Evolutionary conservation across 2,888 invertebrate genomes (phyloP).

Genomic region (Eristalis arbustorum): DNA sequence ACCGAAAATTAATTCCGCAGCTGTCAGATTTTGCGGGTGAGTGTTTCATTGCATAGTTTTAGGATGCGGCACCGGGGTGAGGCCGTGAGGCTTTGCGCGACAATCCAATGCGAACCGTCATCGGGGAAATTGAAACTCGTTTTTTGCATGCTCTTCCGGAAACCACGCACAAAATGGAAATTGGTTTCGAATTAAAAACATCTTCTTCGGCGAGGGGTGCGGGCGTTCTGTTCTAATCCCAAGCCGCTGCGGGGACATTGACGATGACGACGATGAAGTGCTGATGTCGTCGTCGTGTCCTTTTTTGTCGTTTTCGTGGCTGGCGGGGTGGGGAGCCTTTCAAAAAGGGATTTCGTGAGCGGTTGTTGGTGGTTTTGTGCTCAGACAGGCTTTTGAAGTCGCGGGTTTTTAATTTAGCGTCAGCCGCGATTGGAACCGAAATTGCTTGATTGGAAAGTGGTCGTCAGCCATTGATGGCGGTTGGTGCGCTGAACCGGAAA

Average conservation of each 20-base stretch:
- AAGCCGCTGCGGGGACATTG: slow-evolving; percentile 14
- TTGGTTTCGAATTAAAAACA: slow-evolving; percentile 52
- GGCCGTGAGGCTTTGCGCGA: neutral
- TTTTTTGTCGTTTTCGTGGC: slow-evolving; percentile 3
- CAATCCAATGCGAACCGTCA: neutral
- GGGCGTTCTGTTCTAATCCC: slow-evolving; percentile 19
- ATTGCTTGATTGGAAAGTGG: slow-evolving; percentile 64
- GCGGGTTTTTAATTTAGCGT: slow-evolving; percentile 63
- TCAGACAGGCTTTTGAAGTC: slow-evolving; percentile 46
- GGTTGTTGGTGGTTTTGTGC: neutral
- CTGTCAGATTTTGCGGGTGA: slow-evolving; percentile 68
- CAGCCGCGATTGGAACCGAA: slow-evolving; percentile 42
- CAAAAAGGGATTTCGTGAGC: neutral
- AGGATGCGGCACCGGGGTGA: neutral
- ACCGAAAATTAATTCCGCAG: slow-evolving; percentile 70
- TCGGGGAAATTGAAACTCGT: slow-evolving; percentile 43
- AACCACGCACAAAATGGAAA: slow-evolving; percentile 63
- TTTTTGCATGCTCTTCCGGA: slow-evolving; percentile 34
- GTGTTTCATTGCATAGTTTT: slow-evolving; percentile 55
- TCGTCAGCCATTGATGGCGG: slow-evolving; percentile 16
- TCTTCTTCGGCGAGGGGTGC: neutral
- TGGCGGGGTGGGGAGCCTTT: neutral
- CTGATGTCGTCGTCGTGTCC: slow-evolving; percentile 1
- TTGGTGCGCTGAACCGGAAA: neutral
- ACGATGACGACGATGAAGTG: slow-evolving; percentile 35